These are phyloP conservation scores for Gallinago jamesoni DNA, from an alignment of 2,113 vertebrate genomes.

Conservation along the genomic window DNA sequence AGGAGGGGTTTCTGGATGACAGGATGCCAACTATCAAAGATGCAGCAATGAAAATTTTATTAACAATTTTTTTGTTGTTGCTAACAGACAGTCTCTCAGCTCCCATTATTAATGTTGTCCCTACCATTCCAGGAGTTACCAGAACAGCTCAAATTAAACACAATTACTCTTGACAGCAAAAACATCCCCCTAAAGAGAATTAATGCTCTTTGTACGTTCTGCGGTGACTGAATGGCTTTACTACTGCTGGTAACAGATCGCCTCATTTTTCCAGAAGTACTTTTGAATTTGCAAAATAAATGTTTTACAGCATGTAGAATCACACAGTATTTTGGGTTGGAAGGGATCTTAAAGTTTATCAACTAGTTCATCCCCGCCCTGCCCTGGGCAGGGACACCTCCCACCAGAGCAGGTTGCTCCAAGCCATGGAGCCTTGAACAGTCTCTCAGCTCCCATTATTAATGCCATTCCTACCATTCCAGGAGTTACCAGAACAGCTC, in stretches of 20 bases:
- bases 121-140: neutral
- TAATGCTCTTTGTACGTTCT: neutral
- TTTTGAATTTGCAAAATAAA: neutral
- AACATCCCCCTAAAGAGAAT: neutral
- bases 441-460: neutral
- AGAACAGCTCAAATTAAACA: neutral
- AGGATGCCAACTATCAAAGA: neutral
- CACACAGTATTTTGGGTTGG: no score
- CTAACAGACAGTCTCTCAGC: neutral
- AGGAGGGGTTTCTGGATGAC: neutral
- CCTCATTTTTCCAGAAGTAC: neutral
- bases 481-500: neutral
- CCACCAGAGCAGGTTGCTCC: no score
- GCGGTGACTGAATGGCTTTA: neutral
- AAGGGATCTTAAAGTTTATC: no score
- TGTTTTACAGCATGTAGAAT: rapidly evolving
- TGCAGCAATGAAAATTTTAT: neutral
- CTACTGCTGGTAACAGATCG: neutral
- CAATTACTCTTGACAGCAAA: neutral
- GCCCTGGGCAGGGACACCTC: no score
- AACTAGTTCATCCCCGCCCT: no score
- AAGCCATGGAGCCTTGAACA: no score
- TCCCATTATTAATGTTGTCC: neutral
- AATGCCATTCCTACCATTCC: neutral
- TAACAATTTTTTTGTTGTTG: neutral